Conservation (phyloP, 2,888 invertebrate species). For the Caenorhabditis sp. region DNA sequence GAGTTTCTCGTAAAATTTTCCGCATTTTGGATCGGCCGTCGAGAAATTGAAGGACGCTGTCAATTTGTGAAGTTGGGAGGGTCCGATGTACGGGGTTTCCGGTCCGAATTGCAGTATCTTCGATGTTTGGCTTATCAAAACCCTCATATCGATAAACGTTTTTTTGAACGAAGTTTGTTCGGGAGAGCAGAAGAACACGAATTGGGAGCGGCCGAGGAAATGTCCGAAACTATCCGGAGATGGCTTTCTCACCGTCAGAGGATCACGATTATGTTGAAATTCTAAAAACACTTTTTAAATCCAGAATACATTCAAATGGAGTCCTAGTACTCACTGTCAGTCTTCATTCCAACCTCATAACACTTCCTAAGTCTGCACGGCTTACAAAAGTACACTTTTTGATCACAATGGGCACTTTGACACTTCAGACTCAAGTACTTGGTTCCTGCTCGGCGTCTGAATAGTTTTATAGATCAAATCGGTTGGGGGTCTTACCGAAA, state of each 20-base stretch:
- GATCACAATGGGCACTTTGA: constrained; percentile 15
- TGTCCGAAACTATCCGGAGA: background rate
- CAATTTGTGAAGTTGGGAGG: background rate
- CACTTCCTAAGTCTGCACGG: constrained; percentile 50
- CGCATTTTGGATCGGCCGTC: background rate
- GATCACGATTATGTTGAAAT: constrained; percentile 8
- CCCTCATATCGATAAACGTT: background rate
- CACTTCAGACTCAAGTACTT: constrained; percentile 13
- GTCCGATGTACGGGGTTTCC: background rate
- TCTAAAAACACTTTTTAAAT: constrained; percentile 12
- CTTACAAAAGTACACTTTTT: constrained; percentile 27
- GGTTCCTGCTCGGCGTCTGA: constrained; percentile 24
- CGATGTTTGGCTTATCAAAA: background rate
- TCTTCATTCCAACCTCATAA: constrained; percentile 52
- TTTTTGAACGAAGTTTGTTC: background rate
- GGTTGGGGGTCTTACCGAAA: constrained; percentile 38
- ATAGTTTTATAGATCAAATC: background rate
- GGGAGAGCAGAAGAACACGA: background rate
- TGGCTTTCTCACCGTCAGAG: background rate
- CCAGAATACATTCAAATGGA: too few species aligned
- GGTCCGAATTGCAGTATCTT: background rate
- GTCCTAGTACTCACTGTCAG: constrained; percentile 49
- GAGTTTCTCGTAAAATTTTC: background rate
- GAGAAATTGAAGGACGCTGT: background rate
- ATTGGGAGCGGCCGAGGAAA: background rate